Evolutionary conservation across 1,140 invertebrate genomes (phyloP), one percentile per base, ranked within the genome.

Genomic region (Oppia nitens): DNA sequence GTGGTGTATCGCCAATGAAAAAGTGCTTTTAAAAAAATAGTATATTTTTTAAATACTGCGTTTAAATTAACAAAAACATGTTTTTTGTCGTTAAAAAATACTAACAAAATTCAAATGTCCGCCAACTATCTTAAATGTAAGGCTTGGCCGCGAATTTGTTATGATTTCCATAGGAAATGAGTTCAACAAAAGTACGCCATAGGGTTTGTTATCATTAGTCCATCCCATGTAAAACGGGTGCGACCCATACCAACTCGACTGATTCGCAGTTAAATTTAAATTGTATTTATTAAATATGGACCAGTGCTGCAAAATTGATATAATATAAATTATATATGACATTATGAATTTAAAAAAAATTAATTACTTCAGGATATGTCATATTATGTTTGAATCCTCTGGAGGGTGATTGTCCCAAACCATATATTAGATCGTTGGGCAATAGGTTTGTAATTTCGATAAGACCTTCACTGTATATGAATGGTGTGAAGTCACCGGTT

Each of bases 121-220:
- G 4, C 85, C 85, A 53, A 85, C 80, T 0, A 80, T 72, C 61
- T 84, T 71, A 65, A 82, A 87, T 0, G 84, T 86, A 47, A 88
- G 74, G 0, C 80, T 82, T 4, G 85, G 84, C 1, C 78, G 76
- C 17, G 84, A 83, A 67, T 86, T 82, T 0, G 87, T 68, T 32
- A 84, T 78, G 23, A 88, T 74, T 67, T 89, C 84, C 81, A 88
- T 85, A 53, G 84, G 83, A 72, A 87, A 85, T 60, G 82, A 84
- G 62, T 88, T 89, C 21, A 84, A 71, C 23, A 89, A 75, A 47
- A 85, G 74, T 2, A 86, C 79, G 40, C 85, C 85, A 68, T 83
- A 78, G 64, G 76, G 26, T 78, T 79, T 28, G 17, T 45, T 23
- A 57, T 85, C 24, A 12, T 50, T 45, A 49, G 66, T 64, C 23